Percentiles rank a stretch among this genome's conserved stretches.
Evolutionary conservation across 2,113 vertebrate genomes (phyloP).

Genomic region (Bombycilla garrulus): DNA sequence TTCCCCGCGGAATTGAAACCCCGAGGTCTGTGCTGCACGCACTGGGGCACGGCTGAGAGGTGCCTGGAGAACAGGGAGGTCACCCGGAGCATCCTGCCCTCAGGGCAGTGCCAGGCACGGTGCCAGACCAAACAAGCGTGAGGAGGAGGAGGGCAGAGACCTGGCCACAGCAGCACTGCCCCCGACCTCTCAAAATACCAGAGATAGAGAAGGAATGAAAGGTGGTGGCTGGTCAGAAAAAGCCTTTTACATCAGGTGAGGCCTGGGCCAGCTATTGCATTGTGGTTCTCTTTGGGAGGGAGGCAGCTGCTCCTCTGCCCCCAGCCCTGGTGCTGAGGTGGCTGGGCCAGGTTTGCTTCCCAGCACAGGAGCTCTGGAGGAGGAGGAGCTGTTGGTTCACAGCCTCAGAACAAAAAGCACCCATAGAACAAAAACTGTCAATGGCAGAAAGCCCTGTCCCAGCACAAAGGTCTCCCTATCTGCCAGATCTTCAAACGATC

Average conservation of each 20-base stretch:
- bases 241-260: not conserved
- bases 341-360: not conserved
- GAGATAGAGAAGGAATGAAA: not conserved
- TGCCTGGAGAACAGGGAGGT: not conserved
- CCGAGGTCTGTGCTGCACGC: not conserved
- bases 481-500: slow-evolving; percentile 8
- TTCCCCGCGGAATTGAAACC: not conserved
- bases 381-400: not conserved
- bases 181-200: not conserved
- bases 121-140: not conserved
- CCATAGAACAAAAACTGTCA: not conserved
- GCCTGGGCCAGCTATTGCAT: not conserved
- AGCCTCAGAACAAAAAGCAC: rapidly evolving
- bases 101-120: not conserved
- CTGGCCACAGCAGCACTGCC: not conserved
- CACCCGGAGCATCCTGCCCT: not conserved
- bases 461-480: not conserved
- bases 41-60: not conserved
- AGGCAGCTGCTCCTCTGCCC: not conserved
- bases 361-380: not conserved
- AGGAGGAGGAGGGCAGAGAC: not conserved
- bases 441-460: not conserved
- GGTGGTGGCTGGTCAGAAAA: not conserved
- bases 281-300: rapidly evolving
- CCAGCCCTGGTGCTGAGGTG: not conserved